Evolutionary conservation across 1,140 invertebrate genomes (phyloP), one percentile per base, ranked within the genome.

Genomic region (Diorhabda elongata): DNA sequence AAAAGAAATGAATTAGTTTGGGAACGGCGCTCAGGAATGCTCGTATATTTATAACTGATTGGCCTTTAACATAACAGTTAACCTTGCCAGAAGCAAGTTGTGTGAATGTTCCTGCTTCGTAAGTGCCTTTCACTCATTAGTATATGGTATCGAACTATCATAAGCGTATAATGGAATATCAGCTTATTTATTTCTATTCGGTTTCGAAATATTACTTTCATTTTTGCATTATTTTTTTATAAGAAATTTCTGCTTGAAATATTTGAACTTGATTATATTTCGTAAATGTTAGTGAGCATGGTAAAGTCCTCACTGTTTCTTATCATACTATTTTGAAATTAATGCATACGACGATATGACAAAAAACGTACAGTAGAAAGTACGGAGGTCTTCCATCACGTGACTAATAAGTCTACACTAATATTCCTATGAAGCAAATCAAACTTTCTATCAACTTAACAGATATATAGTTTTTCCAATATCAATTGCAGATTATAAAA

Each of bases 91-190:
- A 42, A 62, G 44, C 9, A 62, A 7, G 45, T 45, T 64, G 63
- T 52, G 45, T 11, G 7, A 57, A 64, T 64, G 63, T 64, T 64
- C 63, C 63, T 64, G 63, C 63, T 64, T 64, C 52, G 41, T 41
- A 42, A 64, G 56, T 52, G 52, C 63, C 63, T 64, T 64, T 64
- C 63, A 64, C 63, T n/a, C 56, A 41, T 56, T 64, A 42, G 45
- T 64, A 43, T 41, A 52, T 64, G 63, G 42, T 26, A 26, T 26
- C 26, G 26, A 26, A 26, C 26, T 26, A 26, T 26, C 1, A 1
- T 26, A 26, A 2, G 26, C 26, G 26, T 26, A 26, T 26, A 26
- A 26, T 1, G 26, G 26, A 26, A 26, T 26, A 26, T 26, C 26
- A 26, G 26, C 8, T 8, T 26, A 5, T 44, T 3, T 5, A 60